Base-by-base conservation (phyloP, 37 sponge, comb jelly and placozoan genomes). In the Aphrocallistes beatrix region DNA sequence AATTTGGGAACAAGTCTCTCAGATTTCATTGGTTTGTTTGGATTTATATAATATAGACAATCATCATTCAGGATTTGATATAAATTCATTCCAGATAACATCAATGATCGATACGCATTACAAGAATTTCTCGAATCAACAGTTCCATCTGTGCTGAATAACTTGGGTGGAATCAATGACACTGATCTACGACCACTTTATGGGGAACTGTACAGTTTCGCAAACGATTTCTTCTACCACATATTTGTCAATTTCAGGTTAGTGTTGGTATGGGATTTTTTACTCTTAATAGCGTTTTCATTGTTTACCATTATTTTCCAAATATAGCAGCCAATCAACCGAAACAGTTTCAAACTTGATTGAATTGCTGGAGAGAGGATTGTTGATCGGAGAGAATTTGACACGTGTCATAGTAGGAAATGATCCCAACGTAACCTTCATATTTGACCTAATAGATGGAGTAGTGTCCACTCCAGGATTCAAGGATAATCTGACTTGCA, bases 81-180 rank as follows among this genome's bases (percentile, higher is more conserved):
- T n/a, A n/a, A n/a, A n/a, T n/a, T n/a, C n/a, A n/a, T 42, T 16
- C 6, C 13, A 60, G 75, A 60, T 19, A 28, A 60, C 75, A 60
- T 60, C 8, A 30, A 21, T 60, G 75, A 60, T 25, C 3, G 21
- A 25, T 19, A 13, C n/a, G 75, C 75, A 3, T 19, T 60, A 1
- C 6, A 30, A 60, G 32, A 60, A 60, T 60, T 60, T 3, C 21
- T 60, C 28, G n/a, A 60, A 25, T 21, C 75, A 60, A 60, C 21
- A 25, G 3, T 60, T 6, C 3, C 75, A 25, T 30, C 75, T 60
- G 21, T 30, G 8, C 34, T 60, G 75, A 60, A 19, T 3, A 25
- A 60, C 34, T 60, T 60, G 75, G 75, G 8, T 60, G 75, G 75
- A 60, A 30, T 60, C 3, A 60, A 60, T 60, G 75, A 60, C n/a